These are phyloP conservation scores for Drosophila takahashii DNA, from an alignment of 1,140 invertebrate genomes.

Conservation along the genomic window DNA sequence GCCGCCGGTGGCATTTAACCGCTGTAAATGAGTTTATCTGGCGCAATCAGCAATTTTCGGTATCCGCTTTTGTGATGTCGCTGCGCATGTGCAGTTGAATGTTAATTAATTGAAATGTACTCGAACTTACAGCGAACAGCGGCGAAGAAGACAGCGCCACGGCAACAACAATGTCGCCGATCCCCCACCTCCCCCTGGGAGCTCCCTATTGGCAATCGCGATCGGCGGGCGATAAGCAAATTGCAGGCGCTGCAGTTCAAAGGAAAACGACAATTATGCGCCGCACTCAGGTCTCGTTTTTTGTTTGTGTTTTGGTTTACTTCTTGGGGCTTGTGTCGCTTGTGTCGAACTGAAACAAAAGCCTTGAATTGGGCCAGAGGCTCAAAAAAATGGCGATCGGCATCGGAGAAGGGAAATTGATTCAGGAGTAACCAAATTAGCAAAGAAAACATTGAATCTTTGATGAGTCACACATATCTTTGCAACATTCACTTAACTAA, in stretches of 20 bases:
- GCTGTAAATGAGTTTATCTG: slow-evolving; percentile 84
- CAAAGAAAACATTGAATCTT: neutral
- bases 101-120: slow-evolving; percentile 84
- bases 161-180: slow-evolving; percentile 35
- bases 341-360: slow-evolving; percentile 57
- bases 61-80: slow-evolving; percentile 77
- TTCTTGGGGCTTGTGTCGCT: slow-evolving; percentile 19
- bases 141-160: slow-evolving; percentile 60
- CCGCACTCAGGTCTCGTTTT: slow-evolving; percentile 58
- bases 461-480: slow-evolving; percentile 3
- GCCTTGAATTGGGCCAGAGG: slow-evolving; percentile 35
- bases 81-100: slow-evolving; percentile 80
- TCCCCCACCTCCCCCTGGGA: slow-evolving; percentile 7
- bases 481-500: neutral
- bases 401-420: slow-evolving; percentile 4
- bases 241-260: slow-evolving; percentile 83
- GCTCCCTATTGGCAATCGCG: slow-evolving; percentile 72
- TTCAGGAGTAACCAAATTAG: slow-evolving; percentile 12
- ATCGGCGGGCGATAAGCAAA: slow-evolving; percentile 81
- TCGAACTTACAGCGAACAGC: slow-evolving; percentile 49
- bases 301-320: slow-evolving; percentile 21
- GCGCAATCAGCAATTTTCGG: slow-evolving; percentile 84
- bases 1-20: slow-evolving; percentile 82
- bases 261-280: slow-evolving; percentile 81
- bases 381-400: slow-evolving; percentile 20